A percentile compares a stretch with the other conserved stretches of the same genome.
phyloP scores from a whole-genome alignment of 2,888 invertebrate genomes.

The Steinernema scapterisci region DNA sequence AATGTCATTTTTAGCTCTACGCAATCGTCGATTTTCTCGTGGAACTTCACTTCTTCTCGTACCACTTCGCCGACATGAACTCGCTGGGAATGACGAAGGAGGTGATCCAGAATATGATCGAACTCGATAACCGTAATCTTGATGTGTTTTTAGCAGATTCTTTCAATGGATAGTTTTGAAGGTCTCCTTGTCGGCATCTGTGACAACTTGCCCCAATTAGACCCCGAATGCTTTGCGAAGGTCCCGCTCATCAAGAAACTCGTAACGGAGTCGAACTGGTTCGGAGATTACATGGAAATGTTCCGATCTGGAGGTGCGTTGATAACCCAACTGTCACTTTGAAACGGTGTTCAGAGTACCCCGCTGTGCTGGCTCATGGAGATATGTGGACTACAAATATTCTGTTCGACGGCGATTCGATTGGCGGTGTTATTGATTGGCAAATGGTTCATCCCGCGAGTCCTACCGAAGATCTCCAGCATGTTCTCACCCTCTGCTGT shows the following conservation, averaged over 20 bases:
- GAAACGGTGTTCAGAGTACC: background rate
- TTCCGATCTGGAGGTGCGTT: background rate
- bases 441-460: conserved; percentile 12
- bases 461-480: conserved; percentile 13
- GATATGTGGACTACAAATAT: conserved; percentile 28
- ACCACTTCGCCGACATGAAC: background rate
- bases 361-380: conserved; percentile 8
- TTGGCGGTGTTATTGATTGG: conserved; percentile 21
- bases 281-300: background rate
- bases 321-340: background rate
- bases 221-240: background rate
- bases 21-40: conserved; percentile 12
- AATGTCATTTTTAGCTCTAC: background rate
- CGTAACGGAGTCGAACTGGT: background rate
- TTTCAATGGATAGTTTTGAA: background rate
- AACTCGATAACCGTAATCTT: background rate
- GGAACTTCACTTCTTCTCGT: conserved; percentile 11
- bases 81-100: background rate
- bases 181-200: background rate
- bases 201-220: background rate
- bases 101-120: background rate
- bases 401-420: conserved; percentile 13
- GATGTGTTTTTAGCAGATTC: background rate
- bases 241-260: background rate
- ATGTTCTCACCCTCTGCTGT: background rate